Evolutionary conservation across 2,888 invertebrate species (phyloP).

Genomic region (Acanthosepion esculentum): DNA sequence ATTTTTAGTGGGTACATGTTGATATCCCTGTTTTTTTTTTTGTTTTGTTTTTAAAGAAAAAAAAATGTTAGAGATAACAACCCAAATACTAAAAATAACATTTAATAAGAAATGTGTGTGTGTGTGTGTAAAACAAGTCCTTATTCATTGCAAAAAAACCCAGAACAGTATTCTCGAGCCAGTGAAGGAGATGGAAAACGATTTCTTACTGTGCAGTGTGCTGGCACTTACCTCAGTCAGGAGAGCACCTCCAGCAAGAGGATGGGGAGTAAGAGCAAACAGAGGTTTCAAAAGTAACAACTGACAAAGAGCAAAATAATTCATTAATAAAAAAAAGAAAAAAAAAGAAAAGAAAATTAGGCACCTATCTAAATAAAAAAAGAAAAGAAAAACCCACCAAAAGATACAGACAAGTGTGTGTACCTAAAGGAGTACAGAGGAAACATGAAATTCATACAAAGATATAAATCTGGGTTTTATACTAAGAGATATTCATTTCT

Average conservation of each 20-base stretch:
- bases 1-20: too few species aligned
- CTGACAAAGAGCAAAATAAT: conserved; percentile 33
- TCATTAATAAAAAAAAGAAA: conserved; percentile 8
- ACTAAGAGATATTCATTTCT: too few species aligned
- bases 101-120: too few species aligned
- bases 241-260: not conserved
- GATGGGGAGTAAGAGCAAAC: not conserved
- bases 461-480: too few species aligned
- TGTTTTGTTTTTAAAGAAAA: too few species aligned
- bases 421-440: not conserved
- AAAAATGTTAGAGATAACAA: too few species aligned
- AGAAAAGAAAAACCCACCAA: not conserved
- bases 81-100: too few species aligned
- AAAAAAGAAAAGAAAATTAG: not conserved
- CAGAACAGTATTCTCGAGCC: conserved; percentile 36
- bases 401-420: too few species aligned
- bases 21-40: too few species aligned
- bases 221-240: conserved; percentile 24
- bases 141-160: not conserved
- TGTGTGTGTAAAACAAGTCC: too few species aligned
- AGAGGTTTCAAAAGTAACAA: not conserved
- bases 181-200: conserved; percentile 36
- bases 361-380: not conserved
- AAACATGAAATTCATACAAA: not conserved
- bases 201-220: conserved; percentile 34